These are phyloP conservation scores for Odobenus rosmarus DNA, from an alignment of 2,113 vertebrate genomes.

Conservation along the genomic window DNA sequence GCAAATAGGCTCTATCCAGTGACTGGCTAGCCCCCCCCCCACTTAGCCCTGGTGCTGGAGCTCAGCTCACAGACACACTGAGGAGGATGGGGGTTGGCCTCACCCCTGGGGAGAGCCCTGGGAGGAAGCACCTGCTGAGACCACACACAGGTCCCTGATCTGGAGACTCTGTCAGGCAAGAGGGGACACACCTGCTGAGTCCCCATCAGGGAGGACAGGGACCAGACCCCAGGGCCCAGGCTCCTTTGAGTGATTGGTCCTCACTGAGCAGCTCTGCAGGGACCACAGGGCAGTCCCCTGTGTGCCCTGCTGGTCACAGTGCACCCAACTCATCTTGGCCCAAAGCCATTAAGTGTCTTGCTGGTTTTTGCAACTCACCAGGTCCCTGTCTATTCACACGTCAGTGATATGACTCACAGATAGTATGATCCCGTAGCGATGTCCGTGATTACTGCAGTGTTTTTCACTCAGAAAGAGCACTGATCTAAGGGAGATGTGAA, in stretches of 20 bases:
- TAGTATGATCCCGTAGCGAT: too few relatives aligned
- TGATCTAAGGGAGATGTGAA: too few relatives aligned
- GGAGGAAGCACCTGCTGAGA: not conserved
- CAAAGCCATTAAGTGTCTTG: not conserved
- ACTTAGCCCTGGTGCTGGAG: not conserved
- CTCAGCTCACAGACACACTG: not conserved
- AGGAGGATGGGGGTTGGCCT: not conserved
- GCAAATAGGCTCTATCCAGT: not conserved
- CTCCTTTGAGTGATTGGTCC: not conserved
- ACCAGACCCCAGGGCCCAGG: not conserved
- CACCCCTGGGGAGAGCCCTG: not conserved
- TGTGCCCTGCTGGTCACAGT: not conserved
- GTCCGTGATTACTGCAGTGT: too few relatives aligned
- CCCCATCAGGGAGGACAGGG: not conserved
- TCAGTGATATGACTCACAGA: too few relatives aligned
- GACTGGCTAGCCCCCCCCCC: not conserved
- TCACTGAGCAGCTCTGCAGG: not conserved
- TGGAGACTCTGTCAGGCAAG: not conserved
- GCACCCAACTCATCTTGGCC: not conserved
- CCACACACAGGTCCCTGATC: not conserved
- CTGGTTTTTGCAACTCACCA: not conserved
- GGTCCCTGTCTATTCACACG: not conserved
- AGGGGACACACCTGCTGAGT: not conserved
- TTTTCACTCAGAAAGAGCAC: too few relatives aligned
- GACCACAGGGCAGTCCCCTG: not conserved